Evolutionary conservation across 2,888 invertebrate species (phyloP), one percentile per base, ranked within the genome.

Genomic region (Dasypolia templi): DNA sequence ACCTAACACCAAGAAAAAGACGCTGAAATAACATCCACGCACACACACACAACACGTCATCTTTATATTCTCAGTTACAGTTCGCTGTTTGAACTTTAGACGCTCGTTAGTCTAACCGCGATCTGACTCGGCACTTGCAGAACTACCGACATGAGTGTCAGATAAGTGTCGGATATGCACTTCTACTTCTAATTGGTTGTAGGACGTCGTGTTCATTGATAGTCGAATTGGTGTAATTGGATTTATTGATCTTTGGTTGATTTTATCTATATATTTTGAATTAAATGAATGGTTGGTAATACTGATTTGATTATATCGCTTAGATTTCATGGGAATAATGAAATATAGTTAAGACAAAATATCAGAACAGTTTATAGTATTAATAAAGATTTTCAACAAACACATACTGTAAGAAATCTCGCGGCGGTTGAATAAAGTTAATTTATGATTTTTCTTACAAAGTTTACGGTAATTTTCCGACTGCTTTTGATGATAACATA

Each of bases 31-130:
- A 66, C 71, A 58, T 11, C 17, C 58, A 32, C 61, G 17, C 59
- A 19, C n/a, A 14, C 9, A 46, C 35, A n/a, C 46, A 61, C 49
- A 49, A 61, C 49, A 49, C 42, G 75, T 83, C 74, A 75, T 51
- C 14, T 39, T 51, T 44, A 59, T 39, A 64, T 51, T 61, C 70
- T 70, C 69, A 63, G 64, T 81, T 62, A 68, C 79, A 75, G 62
- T 68, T 69, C 35, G 46, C 62, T 70, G 77, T 82, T 65, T 61
- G 85, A 82, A 85, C 67, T 85, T 84, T 76, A 67, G 84, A 51
- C 83, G 80, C 83, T 83, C 83, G 86, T 83, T 83, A 83, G 83
- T 59, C 70, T 75, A 86, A 83, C 86, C 80, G 68, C 72, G 59
- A 58, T 77, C 83, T 85, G 83, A 85, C 61, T 85, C 83, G 19